Evolutionary conservation across 2,797 vertebrate species (phyloP), one percentile per base, ranked within the genome.

Genomic region (Apogon hyalosoma): DNA sequence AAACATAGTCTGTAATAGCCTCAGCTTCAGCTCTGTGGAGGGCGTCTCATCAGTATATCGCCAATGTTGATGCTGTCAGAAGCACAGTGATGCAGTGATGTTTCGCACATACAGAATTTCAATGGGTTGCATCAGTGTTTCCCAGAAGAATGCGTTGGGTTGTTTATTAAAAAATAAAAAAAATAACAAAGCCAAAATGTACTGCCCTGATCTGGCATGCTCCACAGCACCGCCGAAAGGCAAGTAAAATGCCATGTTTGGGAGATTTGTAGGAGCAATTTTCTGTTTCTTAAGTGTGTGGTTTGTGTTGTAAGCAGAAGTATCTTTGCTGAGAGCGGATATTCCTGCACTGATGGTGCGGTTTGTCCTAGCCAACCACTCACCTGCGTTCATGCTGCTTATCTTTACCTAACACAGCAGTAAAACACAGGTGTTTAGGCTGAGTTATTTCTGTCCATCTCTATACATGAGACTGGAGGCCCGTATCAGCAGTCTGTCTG

Each of bases 91-190:
- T 24, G 75, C 51, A 50, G 39, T 19, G 50, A 61, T 75, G 50
- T 64, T 73, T 73, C 57, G 59, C 42, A 76, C 64, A 46, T 39
- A 63, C 57, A 77, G 41, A 60, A 73, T 89, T 91, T 85, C 84
- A 77, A 33, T 62, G 21, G 21, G 63, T 91, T 89, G 77, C 87
- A 79, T 92, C 88, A 88, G 73, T 80, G 19, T 64, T 72, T 52
- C 41, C 58, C 58, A 43, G 63, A 36, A 82, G 64, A 82, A 69
- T 72, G 61, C 63, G 55, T 76, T 69, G 67, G 78, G 50, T 51
- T 73, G 75, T 86, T 88, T 72, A 75, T 62, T 57, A 45, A 52
- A 53, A 67, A 63, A 76, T 36, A 36, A 36, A 36, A 36, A 28
- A 28, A 36, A 36, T 8, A 36, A 68, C 57, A 83, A 71, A 71